Conservation (phyloP, 2,888 invertebrate genomes). For the Dasysyrphus tricinctus region DNA sequence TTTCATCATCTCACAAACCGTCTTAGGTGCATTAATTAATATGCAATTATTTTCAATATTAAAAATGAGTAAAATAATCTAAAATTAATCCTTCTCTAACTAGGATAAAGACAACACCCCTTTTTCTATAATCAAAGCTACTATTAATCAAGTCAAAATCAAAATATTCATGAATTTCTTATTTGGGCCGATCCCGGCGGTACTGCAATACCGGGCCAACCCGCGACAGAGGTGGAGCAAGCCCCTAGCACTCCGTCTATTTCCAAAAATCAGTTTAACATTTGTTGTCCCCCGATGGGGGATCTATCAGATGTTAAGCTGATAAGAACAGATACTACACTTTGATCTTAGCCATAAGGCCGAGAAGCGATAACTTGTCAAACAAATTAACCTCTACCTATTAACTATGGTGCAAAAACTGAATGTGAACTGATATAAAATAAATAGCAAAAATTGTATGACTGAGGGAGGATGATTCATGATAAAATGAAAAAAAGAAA, state of each 20-base stretch:
- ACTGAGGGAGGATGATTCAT: neutral
- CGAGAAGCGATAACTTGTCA: slow-evolving; percentile 84
- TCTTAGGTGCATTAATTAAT: too few relatives aligned
- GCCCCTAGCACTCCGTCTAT: slow-evolving; percentile 85
- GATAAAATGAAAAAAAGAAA: neutral
- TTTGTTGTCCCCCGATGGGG: slow-evolving; percentile 85
- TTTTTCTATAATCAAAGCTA: too few relatives aligned
- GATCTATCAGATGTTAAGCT: slow-evolving; percentile 88
- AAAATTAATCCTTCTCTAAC: too few relatives aligned
- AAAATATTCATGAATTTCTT: too few relatives aligned
- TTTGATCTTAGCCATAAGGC: slow-evolving; percentile 86
- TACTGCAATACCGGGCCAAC: slow-evolving; percentile 89
- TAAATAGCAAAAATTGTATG: neutral
- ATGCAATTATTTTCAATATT: too few relatives aligned
- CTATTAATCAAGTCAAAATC: too few relatives aligned
- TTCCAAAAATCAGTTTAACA: slow-evolving; percentile 86
- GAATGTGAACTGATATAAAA: slow-evolving; percentile 4
- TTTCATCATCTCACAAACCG: too few relatives aligned
- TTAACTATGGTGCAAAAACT: neutral
- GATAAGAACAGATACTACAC: slow-evolving; percentile 88
- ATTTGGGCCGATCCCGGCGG: slow-evolving; percentile 85
- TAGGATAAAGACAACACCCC: too few relatives aligned
- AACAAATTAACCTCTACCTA: neutral
- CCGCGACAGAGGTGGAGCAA: slow-evolving; percentile 88
- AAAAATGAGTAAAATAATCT: too few relatives aligned